Evolutionary conservation across 2,113 vertebrate genomes (phyloP).

Genomic region (Phaethornis superciliosus): DNA sequence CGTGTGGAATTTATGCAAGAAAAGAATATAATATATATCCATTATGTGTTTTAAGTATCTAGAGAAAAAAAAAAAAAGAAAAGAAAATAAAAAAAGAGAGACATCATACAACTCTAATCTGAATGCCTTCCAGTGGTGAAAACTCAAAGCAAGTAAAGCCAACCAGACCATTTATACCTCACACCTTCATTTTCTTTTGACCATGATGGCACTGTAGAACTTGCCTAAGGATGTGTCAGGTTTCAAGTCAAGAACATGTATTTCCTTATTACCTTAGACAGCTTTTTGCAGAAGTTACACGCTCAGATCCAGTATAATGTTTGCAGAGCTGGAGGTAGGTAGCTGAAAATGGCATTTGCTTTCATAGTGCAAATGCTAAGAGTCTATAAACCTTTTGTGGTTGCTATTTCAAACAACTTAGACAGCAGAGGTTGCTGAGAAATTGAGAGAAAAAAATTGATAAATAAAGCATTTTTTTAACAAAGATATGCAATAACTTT

Average conservation of each 20-base stretch:
- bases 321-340: neutral
- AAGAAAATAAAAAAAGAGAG: neutral
- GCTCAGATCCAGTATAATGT: neutral
- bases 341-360: neutral
- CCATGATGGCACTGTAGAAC: neutral
- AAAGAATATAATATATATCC: neutral
- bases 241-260: neutral
- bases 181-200: neutral
- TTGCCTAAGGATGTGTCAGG: neutral
- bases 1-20: neutral
- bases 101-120: neutral
- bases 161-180: neutral
- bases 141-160: neutral
- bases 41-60: neutral
- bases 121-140: neutral
- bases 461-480: neutral
- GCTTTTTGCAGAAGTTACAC: neutral
- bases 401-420: neutral
- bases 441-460: neutral
- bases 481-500: neutral
- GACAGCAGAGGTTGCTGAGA: neutral
- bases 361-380: neutral
- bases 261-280: neutral
- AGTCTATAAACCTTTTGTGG: neutral
- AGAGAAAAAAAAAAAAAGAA: neutral